phyloP scores from a whole-genome alignment of 2,888 invertebrate genomes.

The Clunio marinus region DNA sequence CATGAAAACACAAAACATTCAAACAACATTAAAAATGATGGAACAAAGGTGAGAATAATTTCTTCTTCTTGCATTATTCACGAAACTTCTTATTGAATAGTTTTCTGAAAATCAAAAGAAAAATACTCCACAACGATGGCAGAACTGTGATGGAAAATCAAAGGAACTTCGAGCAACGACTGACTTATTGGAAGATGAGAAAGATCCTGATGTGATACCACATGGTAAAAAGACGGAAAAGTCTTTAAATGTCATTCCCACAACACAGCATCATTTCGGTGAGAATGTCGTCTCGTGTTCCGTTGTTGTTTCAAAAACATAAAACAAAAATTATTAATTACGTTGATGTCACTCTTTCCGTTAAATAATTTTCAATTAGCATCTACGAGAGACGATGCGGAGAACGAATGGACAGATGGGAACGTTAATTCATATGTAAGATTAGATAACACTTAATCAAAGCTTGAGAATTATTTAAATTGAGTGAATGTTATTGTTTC shows the following conservation, averaged over 20 bases:
- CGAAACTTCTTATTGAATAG: no score
- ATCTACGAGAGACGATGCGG: neutral
- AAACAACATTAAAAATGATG: conserved; percentile 27
- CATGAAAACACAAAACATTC: conserved; percentile 16
- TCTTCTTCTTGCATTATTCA: no score
- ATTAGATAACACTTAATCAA: no score
- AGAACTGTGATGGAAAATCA: conserved; percentile 53
- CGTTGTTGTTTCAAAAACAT: no score
- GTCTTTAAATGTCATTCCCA: neutral
- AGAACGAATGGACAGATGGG: conserved; percentile 1
- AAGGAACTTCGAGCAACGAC: conserved; percentile 39
- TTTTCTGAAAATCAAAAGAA: neutral
- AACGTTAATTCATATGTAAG: conserved; percentile 28
- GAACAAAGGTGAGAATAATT: conserved; percentile 25
- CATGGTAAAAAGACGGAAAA: conserved; percentile 53
- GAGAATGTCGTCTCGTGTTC: no score
- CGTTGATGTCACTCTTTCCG: no score
- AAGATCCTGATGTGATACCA: conserved; percentile 72
- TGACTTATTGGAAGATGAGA: conserved; percentile 47
- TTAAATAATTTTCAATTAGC: neutral
- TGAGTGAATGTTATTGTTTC: neutral
- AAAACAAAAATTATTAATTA: no score
- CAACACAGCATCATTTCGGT: conserved; percentile 3
- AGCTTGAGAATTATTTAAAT: conserved; percentile 25
- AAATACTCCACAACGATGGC: conserved; percentile 50